Percentiles rank a stretch among this genome's conserved stretches.
phyloP scores from a whole-genome alignment of 2,888 invertebrate species.

The Mycalesis mineus region DNA sequence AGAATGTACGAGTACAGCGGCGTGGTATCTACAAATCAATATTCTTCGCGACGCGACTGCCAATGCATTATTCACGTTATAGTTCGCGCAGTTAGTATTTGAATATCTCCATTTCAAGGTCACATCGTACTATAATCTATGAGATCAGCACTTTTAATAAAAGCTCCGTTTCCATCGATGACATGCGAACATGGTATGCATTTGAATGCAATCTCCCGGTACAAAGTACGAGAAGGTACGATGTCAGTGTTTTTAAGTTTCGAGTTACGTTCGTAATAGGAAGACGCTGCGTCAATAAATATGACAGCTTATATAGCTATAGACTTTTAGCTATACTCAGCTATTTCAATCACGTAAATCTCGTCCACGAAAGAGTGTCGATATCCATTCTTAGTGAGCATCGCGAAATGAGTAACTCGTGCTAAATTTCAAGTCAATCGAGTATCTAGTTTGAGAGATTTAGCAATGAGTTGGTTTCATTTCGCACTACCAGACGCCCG shows the following conservation, averaged over 20 bases:
- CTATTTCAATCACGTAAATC: too few species aligned
- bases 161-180: neutral
- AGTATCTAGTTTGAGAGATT: too few species aligned
- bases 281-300: too few species aligned
- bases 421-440: too few species aligned
- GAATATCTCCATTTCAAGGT: slow-evolving; percentile 15
- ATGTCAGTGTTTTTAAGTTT: neutral
- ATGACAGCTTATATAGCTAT: too few species aligned
- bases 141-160: neutral
- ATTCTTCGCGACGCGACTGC: slow-evolving; percentile 11
- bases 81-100: slow-evolving; percentile 13
- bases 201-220: neutral
- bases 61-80: slow-evolving; percentile 23
- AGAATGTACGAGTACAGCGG: neutral
- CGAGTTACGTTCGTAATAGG: neutral
- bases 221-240: neutral
- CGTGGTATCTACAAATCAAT: slow-evolving; percentile 10
- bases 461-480: too few species aligned
- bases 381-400: too few species aligned
- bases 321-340: too few species aligned
- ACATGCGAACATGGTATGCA: neutral
- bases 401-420: too few species aligned
- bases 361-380: too few species aligned
- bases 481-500: too few species aligned
- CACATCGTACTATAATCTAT: neutral